Conservation (phyloP, 2,888 invertebrate genomes). For the Mayetiola destructor region DNA sequence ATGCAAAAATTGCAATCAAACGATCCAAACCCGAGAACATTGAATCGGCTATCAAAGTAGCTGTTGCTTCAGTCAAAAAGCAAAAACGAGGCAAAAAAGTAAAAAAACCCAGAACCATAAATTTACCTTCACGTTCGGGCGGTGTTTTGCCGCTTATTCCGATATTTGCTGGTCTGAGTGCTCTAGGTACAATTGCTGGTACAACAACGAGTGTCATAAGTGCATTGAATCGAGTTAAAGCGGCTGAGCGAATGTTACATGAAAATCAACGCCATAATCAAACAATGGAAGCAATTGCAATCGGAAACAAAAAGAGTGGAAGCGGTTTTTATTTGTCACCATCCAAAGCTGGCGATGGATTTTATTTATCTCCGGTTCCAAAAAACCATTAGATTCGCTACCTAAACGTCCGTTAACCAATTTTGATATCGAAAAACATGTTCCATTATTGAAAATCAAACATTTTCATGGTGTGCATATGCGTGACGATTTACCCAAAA, state of each 20-base stretch:
- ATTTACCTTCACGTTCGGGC: constrained; percentile 25
- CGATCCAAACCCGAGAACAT: background rate
- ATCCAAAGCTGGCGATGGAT: constrained; percentile 18
- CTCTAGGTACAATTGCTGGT: constrained; percentile 26
- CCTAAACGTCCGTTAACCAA: constrained; percentile 16
- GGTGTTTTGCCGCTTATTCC: constrained; percentile 28
- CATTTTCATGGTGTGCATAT: background rate
- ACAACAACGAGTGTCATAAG: constrained; percentile 28
- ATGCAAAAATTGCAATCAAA: background rate
- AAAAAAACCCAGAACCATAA: constrained; percentile 22
- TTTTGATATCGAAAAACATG: background rate
- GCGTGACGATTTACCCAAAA: background rate
- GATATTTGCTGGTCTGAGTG: constrained; percentile 27
- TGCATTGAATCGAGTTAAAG: constrained; percentile 26
- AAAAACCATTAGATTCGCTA: constrained; percentile 24
- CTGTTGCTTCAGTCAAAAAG: background rate
- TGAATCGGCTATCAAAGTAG: background rate
- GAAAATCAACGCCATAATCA: constrained; percentile 27
- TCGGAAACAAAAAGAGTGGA: constrained; percentile 20
- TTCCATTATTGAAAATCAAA: background rate
- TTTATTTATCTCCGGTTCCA: constrained; percentile 13
- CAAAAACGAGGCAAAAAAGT: background rate
- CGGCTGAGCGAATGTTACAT: constrained; percentile 23
- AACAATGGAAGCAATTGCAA: constrained; percentile 28
- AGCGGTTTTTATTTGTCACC: constrained; percentile 19